Evolutionary conservation across 1,140 invertebrate genomes (phyloP).

Genomic region (Drosophila parvula): DNA sequence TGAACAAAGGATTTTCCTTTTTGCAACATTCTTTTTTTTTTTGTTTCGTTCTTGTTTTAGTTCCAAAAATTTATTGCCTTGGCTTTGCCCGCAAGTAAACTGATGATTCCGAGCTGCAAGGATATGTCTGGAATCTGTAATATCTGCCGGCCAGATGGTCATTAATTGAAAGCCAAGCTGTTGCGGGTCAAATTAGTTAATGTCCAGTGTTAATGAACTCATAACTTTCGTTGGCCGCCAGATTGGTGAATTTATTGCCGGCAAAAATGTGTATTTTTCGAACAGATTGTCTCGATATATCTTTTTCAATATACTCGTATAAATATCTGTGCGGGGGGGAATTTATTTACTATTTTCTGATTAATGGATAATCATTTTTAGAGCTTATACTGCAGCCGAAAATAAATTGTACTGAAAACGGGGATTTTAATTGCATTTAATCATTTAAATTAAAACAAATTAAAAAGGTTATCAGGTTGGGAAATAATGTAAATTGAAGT

Average conservation of each 20-base stretch:
- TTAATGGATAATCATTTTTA: not conserved
- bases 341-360: not conserved
- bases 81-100: conserved; percentile 15
- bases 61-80: conserved; percentile 22
- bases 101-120: not conserved
- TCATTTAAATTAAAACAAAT: not conserved
- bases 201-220: conserved; percentile 67
- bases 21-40: not conserved
- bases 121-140: conserved; percentile 2
- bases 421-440: too few species aligned
- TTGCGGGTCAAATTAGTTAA: conserved; percentile 59
- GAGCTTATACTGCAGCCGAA: not conserved
- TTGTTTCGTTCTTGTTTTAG: not conserved
- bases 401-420: too few species aligned
- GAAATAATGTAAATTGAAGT: too few species aligned
- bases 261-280: not conserved
- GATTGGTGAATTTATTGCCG: not conserved
- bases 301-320: not conserved
- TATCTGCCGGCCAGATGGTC: conserved; percentile 8
- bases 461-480: not conserved
- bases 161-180: conserved; percentile 43
- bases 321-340: not conserved
- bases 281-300: not conserved
- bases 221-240: conserved; percentile 28
- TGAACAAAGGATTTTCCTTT: conserved; percentile 54